A percentile compares a stretch with the other conserved stretches of the same genome.
These are phyloP conservation scores for Oryzias melastigma DNA, from an alignment of 2,113 vertebrate genomes.

Conservation along the genomic window DNA sequence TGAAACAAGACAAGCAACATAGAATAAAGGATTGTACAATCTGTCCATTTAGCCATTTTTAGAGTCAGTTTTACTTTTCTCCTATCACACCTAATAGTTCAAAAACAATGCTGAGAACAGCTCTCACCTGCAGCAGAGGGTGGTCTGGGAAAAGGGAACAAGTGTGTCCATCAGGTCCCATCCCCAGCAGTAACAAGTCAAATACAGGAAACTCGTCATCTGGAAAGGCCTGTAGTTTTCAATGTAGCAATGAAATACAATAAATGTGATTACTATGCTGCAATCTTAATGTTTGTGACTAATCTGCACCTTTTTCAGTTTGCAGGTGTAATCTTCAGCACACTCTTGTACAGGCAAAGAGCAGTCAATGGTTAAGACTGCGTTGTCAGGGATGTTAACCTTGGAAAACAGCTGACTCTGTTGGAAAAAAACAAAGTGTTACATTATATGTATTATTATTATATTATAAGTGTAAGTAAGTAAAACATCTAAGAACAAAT, in stretches of 20 bases:
- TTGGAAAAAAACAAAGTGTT: slow-evolving; percentile 10
- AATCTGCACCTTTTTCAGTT: slow-evolving; percentile 81
- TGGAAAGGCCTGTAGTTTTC: slow-evolving; percentile 79
- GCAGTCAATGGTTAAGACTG: slow-evolving; percentile 79
- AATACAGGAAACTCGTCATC: slow-evolving; percentile 82
- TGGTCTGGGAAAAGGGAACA: slow-evolving; percentile 92
- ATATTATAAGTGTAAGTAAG: not conserved
- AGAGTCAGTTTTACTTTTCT: not conserved
- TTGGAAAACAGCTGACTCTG: slow-evolving; percentile 83
- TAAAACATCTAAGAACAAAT: not conserved
- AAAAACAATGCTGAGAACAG: not conserved
- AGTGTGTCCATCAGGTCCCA: slow-evolving; percentile 92
- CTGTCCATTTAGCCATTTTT: not conserved
- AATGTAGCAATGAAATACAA: not conserved
- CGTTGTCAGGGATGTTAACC: slow-evolving; percentile 77
- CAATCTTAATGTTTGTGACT: not conserved
- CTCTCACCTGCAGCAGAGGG: slow-evolving; percentile 84
- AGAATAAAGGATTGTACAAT: too few relatives aligned
- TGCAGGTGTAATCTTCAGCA: slow-evolving; percentile 84
- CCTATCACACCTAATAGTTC: not conserved
- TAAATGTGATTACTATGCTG: not conserved
- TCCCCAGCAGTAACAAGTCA: slow-evolving; percentile 87
- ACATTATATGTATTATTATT: not conserved
- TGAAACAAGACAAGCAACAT: too few relatives aligned
- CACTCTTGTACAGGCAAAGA: slow-evolving; percentile 80